These are phyloP conservation scores for Philaenus spumarius DNA, from an alignment of 1,140 invertebrate species.

Conservation along the genomic window DNA sequence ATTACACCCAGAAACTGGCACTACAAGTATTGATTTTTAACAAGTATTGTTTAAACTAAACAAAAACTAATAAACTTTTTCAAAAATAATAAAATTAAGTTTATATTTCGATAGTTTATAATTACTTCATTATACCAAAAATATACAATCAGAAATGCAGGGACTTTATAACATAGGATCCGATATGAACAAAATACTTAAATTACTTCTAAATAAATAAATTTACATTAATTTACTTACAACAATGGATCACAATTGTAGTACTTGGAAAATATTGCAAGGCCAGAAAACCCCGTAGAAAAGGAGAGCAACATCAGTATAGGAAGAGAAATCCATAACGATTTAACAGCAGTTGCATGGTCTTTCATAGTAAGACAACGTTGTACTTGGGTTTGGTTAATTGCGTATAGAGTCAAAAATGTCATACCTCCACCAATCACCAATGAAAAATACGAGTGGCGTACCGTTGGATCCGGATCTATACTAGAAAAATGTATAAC, in stretches of 20 bases:
- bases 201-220: too few relatives aligned
- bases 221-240: conserved; percentile 12
- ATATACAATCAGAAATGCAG: too few relatives aligned
- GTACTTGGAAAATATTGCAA: conserved; percentile 72
- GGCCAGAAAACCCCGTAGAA: conserved; percentile 64
- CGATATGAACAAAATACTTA: too few relatives aligned
- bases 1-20: too few relatives aligned
- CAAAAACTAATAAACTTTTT: too few relatives aligned
- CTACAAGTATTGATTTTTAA: too few relatives aligned
- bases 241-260: conserved; percentile 61
- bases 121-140: too few relatives aligned
- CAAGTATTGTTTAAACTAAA: too few relatives aligned
- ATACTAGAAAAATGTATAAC: conserved; percentile 37
- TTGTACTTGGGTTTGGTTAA: conserved; percentile 86
- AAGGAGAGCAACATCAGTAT: conserved; percentile 59
- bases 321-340: conserved; percentile 63
- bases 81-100: too few relatives aligned
- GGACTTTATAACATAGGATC: too few relatives aligned
- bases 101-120: too few relatives aligned
- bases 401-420: conserved; percentile 67
- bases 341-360: conserved; percentile 53
- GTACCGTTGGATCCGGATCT: conserved; percentile 58
- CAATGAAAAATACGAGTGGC: conserved; percentile 69
- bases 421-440: conserved; percentile 65
- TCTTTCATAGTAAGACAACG: conserved; percentile 65